phyloP scores from a whole-genome alignment of 2,888 invertebrate genomes.

The Camptogramma bilineatum region DNA sequence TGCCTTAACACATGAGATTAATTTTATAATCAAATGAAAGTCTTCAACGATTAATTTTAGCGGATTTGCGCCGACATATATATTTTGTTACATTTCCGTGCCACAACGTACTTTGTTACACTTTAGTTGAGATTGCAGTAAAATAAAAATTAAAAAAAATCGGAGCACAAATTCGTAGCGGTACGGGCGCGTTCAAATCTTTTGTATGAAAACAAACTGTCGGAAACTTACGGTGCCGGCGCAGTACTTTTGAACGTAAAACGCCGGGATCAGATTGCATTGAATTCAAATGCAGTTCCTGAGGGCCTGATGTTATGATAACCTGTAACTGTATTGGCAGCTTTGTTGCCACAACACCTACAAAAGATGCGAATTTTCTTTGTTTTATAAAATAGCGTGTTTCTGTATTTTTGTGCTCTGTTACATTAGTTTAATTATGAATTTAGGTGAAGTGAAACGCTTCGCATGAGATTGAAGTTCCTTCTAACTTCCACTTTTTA shows the following conservation, averaged over 20 bases:
- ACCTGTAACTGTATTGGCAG: constrained; percentile 42
- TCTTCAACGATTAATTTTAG: too few relatives aligned
- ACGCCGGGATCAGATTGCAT: constrained; percentile 43
- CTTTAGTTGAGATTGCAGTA: too few relatives aligned
- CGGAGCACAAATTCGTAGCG: constrained; percentile 18
- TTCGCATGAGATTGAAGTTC: not conserved
- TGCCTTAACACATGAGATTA: too few relatives aligned
- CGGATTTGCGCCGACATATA: too few relatives aligned
- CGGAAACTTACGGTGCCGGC: not conserved
- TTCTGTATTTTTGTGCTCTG: not conserved
- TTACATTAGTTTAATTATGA: not conserved
- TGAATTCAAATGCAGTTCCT: constrained; percentile 46
- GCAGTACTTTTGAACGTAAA: constrained; percentile 15
- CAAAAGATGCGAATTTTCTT: constrained; percentile 15
- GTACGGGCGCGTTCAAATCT: constrained; percentile 53
- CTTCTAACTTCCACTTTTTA: not conserved
- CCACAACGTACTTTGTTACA: too few relatives aligned
- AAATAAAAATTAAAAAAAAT: not conserved
- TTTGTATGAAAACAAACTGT: constrained; percentile 42
- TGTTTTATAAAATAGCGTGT: constrained; percentile 1
- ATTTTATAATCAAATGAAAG: too few relatives aligned
- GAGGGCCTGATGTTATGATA: constrained; percentile 41
- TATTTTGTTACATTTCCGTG: too few relatives aligned
- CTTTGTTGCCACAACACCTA: constrained; percentile 23
- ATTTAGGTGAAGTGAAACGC: not conserved